Percentiles rank a stretch among this genome's conserved stretches.
Evolutionary conservation across 2,888 invertebrate species (phyloP).

Genomic region (Tortricodes alternella): DNA sequence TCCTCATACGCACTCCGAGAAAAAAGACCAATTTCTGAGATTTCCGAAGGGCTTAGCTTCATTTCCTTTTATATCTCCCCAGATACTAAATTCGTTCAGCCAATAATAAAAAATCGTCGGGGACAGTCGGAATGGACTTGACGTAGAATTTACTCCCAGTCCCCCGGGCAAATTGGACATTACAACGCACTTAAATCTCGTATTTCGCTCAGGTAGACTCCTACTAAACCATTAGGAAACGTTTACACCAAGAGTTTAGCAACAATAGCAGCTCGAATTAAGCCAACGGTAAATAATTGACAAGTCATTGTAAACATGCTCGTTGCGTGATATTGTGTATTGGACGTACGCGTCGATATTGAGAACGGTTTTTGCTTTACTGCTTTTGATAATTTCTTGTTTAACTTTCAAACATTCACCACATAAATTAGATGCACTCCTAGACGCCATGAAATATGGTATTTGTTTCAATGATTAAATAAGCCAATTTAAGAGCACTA

Average conservation of each 20-base stretch:
- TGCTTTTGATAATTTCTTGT: too few relatives aligned
- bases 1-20: conserved; percentile 75
- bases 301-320: background rate
- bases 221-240: conserved; percentile 11
- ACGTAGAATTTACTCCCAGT: conserved; percentile 70
- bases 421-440: too few relatives aligned
- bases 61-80: conserved; percentile 82
- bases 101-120: conserved; percentile 79
- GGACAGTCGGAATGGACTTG: conserved; percentile 72
- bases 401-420: too few relatives aligned
- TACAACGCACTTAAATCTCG: conserved; percentile 58
- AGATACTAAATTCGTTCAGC: conserved; percentile 81
- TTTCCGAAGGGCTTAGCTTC: conserved; percentile 82
- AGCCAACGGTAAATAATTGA: background rate
- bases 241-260: background rate
- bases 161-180: conserved; percentile 61
- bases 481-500: too few relatives aligned
- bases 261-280: background rate
- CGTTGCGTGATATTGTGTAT: too few relatives aligned
- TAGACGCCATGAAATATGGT: too few relatives aligned
- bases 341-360: too few relatives aligned
- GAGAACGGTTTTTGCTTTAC: too few relatives aligned
- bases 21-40: conserved; percentile 80
- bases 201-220: conserved; percentile 33
- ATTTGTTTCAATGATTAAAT: too few relatives aligned